Conservation (phyloP, 2,113 vertebrate genomes). For the Antidorcas marsupialis region DNA sequence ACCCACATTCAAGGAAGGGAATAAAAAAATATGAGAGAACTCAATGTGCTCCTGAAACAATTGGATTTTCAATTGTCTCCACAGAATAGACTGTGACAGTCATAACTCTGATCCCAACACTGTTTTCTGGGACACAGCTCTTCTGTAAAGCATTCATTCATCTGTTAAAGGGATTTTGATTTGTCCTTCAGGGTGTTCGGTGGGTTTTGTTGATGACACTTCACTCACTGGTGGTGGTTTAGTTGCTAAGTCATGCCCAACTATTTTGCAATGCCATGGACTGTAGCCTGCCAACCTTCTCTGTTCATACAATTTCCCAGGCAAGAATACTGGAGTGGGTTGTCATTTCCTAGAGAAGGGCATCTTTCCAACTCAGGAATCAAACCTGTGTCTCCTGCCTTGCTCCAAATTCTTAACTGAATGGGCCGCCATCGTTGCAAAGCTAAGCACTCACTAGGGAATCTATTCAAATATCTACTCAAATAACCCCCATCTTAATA, state of each 20-base stretch:
- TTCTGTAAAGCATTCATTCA: neutral
- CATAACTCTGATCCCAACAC: neutral
- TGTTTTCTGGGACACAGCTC: neutral
- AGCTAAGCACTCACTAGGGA: neutral
- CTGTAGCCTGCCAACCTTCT: neutral
- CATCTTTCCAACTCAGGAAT: neutral
- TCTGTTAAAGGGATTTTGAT: neutral
- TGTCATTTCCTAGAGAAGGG: neutral
- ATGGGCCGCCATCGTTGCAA: neutral
- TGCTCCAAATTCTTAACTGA: neutral
- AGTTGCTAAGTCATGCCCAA: neutral
- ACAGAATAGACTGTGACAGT: neutral
- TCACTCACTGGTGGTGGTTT: neutral
- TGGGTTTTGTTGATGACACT: neutral
- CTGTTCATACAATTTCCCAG: neutral
- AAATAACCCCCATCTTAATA: neutral
- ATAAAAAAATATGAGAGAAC: neutral
- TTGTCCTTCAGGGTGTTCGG: neutral
- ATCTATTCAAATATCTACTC: neutral
- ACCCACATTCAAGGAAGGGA: neutral
- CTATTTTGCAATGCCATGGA: fast-evolving
- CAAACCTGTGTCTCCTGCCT: neutral
- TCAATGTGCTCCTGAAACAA: neutral
- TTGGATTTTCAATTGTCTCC: neutral
- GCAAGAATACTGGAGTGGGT: neutral